These are phyloP conservation scores for Ectropis grisescens DNA, from an alignment of 1,140 invertebrate genomes.

Conservation along the genomic window DNA sequence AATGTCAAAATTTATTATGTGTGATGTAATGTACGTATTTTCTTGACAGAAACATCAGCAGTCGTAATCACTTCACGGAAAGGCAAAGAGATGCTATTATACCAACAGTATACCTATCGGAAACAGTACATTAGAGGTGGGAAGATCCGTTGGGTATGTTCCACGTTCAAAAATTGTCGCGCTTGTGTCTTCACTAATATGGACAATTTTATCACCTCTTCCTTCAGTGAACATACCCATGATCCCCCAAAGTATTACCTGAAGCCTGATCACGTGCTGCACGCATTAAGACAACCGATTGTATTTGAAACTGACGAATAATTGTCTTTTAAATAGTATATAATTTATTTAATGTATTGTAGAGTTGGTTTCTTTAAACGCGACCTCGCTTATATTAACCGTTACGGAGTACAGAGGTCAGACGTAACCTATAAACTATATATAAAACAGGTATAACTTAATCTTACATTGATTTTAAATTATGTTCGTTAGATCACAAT, in stretches of 20 bases:
- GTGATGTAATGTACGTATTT: too few species aligned
- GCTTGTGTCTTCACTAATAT: slow-evolving; percentile 39
- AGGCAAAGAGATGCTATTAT: slow-evolving; percentile 50
- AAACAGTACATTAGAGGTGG: slow-evolving; percentile 35
- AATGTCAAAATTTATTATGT: too few species aligned
- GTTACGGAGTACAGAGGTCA: too few species aligned
- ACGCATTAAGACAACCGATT: slow-evolving; percentile 31
- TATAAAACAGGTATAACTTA: too few species aligned
- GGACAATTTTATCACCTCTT: slow-evolving; percentile 36
- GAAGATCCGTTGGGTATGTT: slow-evolving; percentile 49
- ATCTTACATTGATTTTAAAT: too few species aligned
- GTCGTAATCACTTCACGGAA: slow-evolving; percentile 50
- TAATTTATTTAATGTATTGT: too few species aligned
- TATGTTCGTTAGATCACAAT: too few species aligned
- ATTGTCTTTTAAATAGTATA: slow-evolving; percentile 3
- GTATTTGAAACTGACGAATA: slow-evolving; percentile 24
- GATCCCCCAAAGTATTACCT: slow-evolving; percentile 50
- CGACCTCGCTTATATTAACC: too few species aligned
- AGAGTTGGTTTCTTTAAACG: too few species aligned
- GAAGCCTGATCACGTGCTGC: slow-evolving; percentile 34
- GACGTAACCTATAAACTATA: too few species aligned
- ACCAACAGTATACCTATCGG: slow-evolving; percentile 43
- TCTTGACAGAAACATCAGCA: slow-evolving; percentile 7
- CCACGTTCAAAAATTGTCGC: slow-evolving; percentile 45
- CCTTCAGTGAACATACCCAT: slow-evolving; percentile 37